Conservation (phyloP, 2,888 invertebrate species). For the Limulus polyphemus region DNA sequence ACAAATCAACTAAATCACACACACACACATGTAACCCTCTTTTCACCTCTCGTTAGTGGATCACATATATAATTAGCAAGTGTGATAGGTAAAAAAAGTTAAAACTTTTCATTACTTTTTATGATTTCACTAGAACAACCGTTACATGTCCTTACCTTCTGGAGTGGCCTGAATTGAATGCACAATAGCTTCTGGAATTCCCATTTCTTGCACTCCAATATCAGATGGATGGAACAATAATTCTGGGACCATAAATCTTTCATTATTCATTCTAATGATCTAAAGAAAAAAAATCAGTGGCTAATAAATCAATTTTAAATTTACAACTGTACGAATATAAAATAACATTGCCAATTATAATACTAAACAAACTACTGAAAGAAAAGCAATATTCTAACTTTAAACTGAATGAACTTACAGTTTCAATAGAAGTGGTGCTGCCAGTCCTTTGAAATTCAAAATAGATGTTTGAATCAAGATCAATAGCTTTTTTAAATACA, state of each 20-base stretch:
- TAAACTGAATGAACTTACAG: too few relatives aligned
- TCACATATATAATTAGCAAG: too few relatives aligned
- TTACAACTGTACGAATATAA: not conserved
- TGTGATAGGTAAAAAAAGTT: too few relatives aligned
- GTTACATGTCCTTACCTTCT: constrained; percentile 38
- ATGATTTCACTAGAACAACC: too few relatives aligned
- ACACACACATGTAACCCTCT: too few relatives aligned
- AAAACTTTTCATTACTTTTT: too few relatives aligned
- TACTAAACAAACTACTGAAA: not conserved
- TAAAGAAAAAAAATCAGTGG: not conserved
- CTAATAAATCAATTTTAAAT: not conserved
- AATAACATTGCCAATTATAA: not conserved
- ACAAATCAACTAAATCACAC: too few relatives aligned
- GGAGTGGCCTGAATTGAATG: constrained; percentile 62
- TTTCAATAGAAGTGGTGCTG: too few relatives aligned
- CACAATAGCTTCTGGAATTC: constrained; percentile 76
- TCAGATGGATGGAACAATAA: constrained; percentile 87
- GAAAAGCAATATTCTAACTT: not conserved
- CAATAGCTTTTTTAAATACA: too few relatives aligned
- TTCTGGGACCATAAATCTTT: constrained; percentile 89
- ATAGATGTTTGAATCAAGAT: too few relatives aligned
- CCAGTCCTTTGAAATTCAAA: too few relatives aligned
- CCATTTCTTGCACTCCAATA: constrained; percentile 79
- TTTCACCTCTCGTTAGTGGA: too few relatives aligned
- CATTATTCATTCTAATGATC: constrained; percentile 73